Evolutionary conservation across 2,797 vertebrate genomes (phyloP).

Genomic region (Lepus townsendii): DNA sequence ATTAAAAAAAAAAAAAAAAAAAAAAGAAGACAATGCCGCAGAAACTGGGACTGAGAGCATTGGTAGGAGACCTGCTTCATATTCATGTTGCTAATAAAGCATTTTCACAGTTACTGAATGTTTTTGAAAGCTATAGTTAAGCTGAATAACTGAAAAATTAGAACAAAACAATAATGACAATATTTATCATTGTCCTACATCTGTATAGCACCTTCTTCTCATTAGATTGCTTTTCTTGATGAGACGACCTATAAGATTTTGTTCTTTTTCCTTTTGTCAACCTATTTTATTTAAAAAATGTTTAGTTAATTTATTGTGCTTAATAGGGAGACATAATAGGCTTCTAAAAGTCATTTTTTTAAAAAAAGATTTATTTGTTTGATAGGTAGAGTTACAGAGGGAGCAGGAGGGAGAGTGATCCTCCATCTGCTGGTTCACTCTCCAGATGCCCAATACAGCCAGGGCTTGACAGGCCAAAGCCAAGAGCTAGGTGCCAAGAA

Average conservation of each 20-base stretch:
- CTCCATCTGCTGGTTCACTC: too few relatives aligned
- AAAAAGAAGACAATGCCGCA: not conserved
- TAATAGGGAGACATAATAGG: too few relatives aligned
- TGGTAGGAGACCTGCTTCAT: constrained; percentile 39
- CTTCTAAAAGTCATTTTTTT: too few relatives aligned
- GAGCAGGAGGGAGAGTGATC: too few relatives aligned
- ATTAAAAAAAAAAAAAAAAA: too few relatives aligned
- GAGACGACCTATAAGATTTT: constrained; percentile 61
- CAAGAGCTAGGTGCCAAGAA: too few relatives aligned
- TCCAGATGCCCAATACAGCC: too few relatives aligned
- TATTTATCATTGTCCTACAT: constrained; percentile 61
- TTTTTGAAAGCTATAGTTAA: constrained; percentile 55
- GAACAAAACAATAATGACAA: constrained; percentile 46
- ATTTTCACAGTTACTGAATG: constrained; percentile 18
- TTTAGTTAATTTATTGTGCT: too few relatives aligned
- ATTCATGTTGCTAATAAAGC: constrained; percentile 40
- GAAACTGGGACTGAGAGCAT: not conserved
- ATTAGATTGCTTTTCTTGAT: constrained; percentile 71
- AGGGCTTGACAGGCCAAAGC: too few relatives aligned
- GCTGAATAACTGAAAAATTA: constrained; percentile 34
- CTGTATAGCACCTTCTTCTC: constrained; percentile 58
- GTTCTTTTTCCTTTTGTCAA: constrained; percentile 44
- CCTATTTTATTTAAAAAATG: constrained; percentile 17
- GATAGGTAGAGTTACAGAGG: too few relatives aligned
- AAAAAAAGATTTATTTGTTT: too few relatives aligned